A percentile compares a stretch with the other conserved stretches of the same genome.
Evolutionary conservation across 2,797 vertebrate genomes (phyloP).

Genomic region (Trichosurus vulpecula): DNA sequence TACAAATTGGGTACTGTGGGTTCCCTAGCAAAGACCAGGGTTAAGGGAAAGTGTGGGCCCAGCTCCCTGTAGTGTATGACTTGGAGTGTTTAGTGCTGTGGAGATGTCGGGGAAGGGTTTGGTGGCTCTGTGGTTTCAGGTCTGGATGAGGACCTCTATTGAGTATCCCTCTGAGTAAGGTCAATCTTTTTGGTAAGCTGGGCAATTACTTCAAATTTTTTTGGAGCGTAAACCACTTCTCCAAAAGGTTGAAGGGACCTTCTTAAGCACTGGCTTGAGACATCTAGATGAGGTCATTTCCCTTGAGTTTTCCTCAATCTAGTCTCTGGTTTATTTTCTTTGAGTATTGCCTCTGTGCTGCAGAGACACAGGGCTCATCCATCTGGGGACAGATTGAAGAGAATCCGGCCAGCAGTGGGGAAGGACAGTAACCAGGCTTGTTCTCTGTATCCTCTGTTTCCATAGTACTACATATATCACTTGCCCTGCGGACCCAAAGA

Average conservation of each 20-base stretch:
- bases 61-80: not conserved
- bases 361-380: not conserved
- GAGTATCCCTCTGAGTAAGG: not conserved
- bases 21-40: fast-evolving
- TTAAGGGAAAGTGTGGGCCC: not conserved
- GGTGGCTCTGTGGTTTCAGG: not conserved
- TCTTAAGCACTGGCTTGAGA: not conserved
- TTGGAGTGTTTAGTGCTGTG: conserved; percentile 26
- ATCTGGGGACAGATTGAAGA: not conserved
- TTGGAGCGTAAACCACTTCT: not conserved
- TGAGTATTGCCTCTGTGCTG: not conserved
- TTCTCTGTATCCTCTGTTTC: conserved; percentile 60
- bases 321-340: not conserved
- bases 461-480: conserved; percentile 97
- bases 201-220: not conserved
- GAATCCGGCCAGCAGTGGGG: not conserved
- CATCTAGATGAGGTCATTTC: not conserved
- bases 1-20: not conserved
- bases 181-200: not conserved
- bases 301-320: not conserved
- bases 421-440: not conserved
- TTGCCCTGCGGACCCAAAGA: conserved; percentile 97
- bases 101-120: not conserved
- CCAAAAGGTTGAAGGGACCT: not conserved
- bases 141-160: not conserved